Percentiles rank a stretch among this genome's conserved stretches.
These are phyloP conservation scores for Cricetomys ansorgei DNA, from an alignment of 2,113 vertebrate species.

Conservation along the genomic window DNA sequence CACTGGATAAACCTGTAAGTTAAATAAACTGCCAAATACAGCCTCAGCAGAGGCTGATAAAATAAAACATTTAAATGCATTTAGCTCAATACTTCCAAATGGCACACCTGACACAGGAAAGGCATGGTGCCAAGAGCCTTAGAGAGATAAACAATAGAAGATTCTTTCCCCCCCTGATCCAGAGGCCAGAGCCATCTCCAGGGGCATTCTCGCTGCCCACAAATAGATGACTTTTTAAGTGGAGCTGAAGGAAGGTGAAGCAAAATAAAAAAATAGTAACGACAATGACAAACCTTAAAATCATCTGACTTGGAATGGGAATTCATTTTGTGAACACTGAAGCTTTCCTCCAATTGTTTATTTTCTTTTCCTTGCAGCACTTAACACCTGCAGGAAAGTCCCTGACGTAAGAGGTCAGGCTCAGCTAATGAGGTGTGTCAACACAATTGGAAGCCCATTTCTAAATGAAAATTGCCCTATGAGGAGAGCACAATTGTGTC, in stretches of 20 bases:
- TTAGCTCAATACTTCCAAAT: slow-evolving; percentile 61
- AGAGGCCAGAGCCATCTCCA: not conserved
- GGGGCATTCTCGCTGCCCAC: not conserved
- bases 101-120: slow-evolving; percentile 36
- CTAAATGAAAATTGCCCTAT: slow-evolving; percentile 71
- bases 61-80: slow-evolving; percentile 74
- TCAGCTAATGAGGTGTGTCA: slow-evolving; percentile 72
- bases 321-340: slow-evolving; percentile 28
- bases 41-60: slow-evolving; percentile 56
- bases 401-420: slow-evolving; percentile 54
- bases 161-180: not conserved
- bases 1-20: slow-evolving; percentile 37
- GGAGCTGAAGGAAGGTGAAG: slow-evolving; percentile 2
- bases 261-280: not conserved
- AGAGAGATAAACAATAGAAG: not conserved
- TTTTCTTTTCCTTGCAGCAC: not conserved
- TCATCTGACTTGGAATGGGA: not conserved
- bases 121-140: not conserved
- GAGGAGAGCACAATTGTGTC: slow-evolving; percentile 52
- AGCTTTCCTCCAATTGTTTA: slow-evolving; percentile 20
- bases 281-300: not conserved
- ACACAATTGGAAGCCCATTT: slow-evolving; percentile 75
- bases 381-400: slow-evolving; percentile 63
- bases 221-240: not conserved
- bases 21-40: slow-evolving; percentile 60